phyloP scores from a whole-genome alignment of 2,888 invertebrate genomes.

The Malachius bipustulatus region DNA sequence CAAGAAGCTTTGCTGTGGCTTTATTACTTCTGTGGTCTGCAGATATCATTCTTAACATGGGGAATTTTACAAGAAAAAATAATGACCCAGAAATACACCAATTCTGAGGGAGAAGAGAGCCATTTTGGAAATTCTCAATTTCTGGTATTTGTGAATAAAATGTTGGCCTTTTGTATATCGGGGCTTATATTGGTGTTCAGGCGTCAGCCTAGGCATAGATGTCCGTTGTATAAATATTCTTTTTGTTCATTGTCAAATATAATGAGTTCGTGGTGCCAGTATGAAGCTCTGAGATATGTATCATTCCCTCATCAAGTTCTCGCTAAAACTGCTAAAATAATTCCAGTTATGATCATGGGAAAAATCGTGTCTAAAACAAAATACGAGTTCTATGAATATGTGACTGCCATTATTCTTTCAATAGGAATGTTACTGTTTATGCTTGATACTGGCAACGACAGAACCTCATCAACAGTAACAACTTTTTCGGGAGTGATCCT shows the following conservation, averaged over 20 bases:
- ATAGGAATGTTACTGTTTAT: constrained; percentile 89
- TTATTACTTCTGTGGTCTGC: constrained; percentile 80
- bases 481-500: constrained; percentile 76
- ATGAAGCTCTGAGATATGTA: constrained; percentile 96
- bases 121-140: constrained; percentile 92
- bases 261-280: constrained; percentile 98
- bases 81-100: constrained; percentile 71
- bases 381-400: constrained; percentile 85
- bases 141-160: constrained; percentile 88
- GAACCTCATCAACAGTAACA: constrained; percentile 48
- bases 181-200: constrained; percentile 48
- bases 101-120: constrained; percentile 48
- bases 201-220: constrained; percentile 58
- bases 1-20: constrained; percentile 50
- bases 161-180: constrained; percentile 70
- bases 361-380: constrained; percentile 76
- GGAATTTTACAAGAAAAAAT: constrained; percentile 96
- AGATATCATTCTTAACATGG: constrained; percentile 88
- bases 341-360: constrained; percentile 98
- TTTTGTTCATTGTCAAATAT: constrained; percentile 96
- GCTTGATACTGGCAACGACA: constrained; percentile 59
- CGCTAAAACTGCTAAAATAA: constrained; percentile 96
- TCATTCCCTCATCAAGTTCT: constrained; percentile 94
- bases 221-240: constrained; percentile 88
- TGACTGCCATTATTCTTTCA: constrained; percentile 80